phyloP scores from a whole-genome alignment of 2,888 invertebrate genomes.

The Scaptomyza flava region DNA sequence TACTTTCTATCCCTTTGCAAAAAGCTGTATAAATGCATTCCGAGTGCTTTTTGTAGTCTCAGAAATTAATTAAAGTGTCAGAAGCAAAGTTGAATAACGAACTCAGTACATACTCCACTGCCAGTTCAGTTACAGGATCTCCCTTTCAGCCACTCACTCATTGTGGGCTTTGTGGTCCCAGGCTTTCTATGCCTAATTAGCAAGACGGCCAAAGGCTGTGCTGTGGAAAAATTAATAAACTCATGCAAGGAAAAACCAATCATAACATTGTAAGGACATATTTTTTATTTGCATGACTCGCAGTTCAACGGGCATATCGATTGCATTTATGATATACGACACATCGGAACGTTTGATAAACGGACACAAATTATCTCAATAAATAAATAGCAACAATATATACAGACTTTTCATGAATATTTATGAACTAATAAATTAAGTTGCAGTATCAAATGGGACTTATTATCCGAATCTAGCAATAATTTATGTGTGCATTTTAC shows the following conservation, averaged over 20 bases:
- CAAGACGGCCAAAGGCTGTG: conserved; percentile 46
- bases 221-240: conserved; percentile 44
- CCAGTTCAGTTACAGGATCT: conserved; percentile 20
- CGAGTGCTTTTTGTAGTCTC: conserved; percentile 46
- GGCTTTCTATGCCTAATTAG: conserved; percentile 59
- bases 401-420: not conserved
- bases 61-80: conserved; percentile 65
- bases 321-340: conserved; percentile 13
- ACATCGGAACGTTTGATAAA: conserved; percentile 9
- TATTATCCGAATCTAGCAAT: not conserved
- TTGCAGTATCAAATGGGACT: not conserved
- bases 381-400: conserved; percentile 24
- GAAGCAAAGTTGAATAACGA: conserved; percentile 62
- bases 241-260: conserved; percentile 64
- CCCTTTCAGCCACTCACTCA: not conserved
- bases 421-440: conserved; percentile 18
- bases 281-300: conserved; percentile 9
- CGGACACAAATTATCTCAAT: conserved; percentile 16
- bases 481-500: not conserved
- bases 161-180: conserved; percentile 48
- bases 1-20: not conserved
- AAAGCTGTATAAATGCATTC: conserved; percentile 47
- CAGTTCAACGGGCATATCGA: conserved; percentile 35
- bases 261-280: conserved; percentile 55
- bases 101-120: conserved; percentile 22